Base-by-base conservation (phyloP, 2,888 invertebrate species). In the Eilema sororculum region DNA sequence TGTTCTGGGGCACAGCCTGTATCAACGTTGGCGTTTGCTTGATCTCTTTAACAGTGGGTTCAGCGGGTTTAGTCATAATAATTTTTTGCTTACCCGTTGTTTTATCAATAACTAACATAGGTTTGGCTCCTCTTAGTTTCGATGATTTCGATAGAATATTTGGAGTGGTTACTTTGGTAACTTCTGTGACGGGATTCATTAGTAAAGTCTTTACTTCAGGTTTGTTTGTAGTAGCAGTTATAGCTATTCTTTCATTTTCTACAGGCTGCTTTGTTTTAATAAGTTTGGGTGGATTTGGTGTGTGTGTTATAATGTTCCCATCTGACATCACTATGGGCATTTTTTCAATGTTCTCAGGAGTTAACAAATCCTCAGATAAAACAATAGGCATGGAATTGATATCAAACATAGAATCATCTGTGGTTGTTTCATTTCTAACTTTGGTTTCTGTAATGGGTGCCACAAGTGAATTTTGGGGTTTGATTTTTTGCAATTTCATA, bases 351-450 rank as follows among this genome's bases (percentile, higher is more conserved):
- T 91, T 96, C 84, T 97, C 97, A 0, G 97, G 96, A 0, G 96
- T 96, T 71, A 97, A 89, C 58, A 96, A 95, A 80, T 97, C 97
- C 79, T 97, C 97, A 46, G 97, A 97, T 59, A 97, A 88, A 5
- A 97, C 97, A 75, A 97, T 97, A 1, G 97, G 97, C 97, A 97
- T 97, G 2, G 97, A 97, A 87, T 97, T 97, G 52, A 97, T 97
- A 86, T 97, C 97, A 77, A 97, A 96, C 76, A 96, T 90, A 70
- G 93, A 86, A 67, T 95, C 95, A 75, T 96, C 96, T 20, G 86
- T 70, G 3, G 79, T 64, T 0, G 84, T 67, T 64, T 84, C 84
- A 28, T 81, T 85, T 4, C 79, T 69, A 30, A 81, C 74, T 79
- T 91, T 94, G 22, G 92, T 90, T 74, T 81, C 86, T 24, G 74